Percentiles rank a stretch among this genome's conserved stretches.
phyloP scores from a whole-genome alignment of 92 coral and sea anemone genomes.

The Zoanthus sansibaricus region DNA sequence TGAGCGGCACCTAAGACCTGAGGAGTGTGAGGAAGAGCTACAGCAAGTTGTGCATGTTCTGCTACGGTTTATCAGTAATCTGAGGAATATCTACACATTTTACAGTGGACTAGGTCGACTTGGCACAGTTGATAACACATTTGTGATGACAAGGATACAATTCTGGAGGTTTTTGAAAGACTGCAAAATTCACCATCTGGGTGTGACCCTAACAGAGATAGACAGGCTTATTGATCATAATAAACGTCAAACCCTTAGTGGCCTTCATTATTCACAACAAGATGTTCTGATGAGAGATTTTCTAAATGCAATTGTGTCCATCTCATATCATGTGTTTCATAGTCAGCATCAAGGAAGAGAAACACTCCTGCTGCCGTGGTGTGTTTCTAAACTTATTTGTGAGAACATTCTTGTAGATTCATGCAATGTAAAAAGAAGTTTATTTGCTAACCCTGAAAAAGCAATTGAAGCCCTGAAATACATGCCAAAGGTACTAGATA shows the following conservation, averaged over 20 bases:
- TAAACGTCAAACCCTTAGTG: conserved; percentile 46
- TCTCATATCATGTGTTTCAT: conserved; percentile 80
- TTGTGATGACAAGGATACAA: conserved; percentile 89
- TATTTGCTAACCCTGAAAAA: conserved; percentile 73
- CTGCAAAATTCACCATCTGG: conserved; percentile 84
- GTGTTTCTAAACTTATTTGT: conserved; percentile 83
- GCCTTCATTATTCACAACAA: conserved; percentile 79
- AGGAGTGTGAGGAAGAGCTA: conserved; percentile 83
- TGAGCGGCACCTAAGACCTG: conserved; percentile 81
- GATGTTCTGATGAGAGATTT: conserved; percentile 90
- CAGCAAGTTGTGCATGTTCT: conserved; percentile 82
- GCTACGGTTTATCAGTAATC: conserved; percentile 87
- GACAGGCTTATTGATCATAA: conserved; percentile 77
- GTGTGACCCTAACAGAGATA: conserved; percentile 79
- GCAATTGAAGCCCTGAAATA: conserved; percentile 82
- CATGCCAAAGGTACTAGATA: conserved; percentile 72
- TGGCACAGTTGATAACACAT: conserved; percentile 88
- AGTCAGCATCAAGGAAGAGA: conserved; percentile 56
- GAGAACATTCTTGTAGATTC: conserved; percentile 82
- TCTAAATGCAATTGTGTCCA: conserved; percentile 85
- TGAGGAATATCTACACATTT: conserved; percentile 86
- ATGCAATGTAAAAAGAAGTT: conserved; percentile 77
- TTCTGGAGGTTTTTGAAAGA: conserved; percentile 97
- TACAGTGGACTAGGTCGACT: conserved; percentile 89
- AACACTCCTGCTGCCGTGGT: conserved; percentile 78